Base-by-base conservation (phyloP, 2,888 invertebrate genomes). In the Eurois occulta region DNA sequence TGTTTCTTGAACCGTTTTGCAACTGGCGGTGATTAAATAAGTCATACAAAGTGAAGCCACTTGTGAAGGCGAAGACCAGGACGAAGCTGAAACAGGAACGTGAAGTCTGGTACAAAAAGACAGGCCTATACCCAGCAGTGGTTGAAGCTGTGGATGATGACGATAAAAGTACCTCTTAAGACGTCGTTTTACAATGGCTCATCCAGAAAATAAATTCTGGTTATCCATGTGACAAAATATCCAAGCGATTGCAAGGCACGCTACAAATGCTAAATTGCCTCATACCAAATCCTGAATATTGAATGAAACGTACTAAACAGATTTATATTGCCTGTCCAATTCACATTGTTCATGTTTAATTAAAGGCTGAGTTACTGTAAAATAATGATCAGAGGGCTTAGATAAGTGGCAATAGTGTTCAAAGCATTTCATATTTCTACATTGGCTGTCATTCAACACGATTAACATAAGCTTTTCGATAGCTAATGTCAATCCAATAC, bases 261-360 rank as follows among this genome's bases (percentile, higher is more conserved):
- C 75, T 73, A 80, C 83, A 86, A 87, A 86, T 85, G 85, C 71
- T 73, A 74, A 87, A 87, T 79, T 71, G 77, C 60, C 58, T 77
- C 71, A 66, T 68, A 76, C 38, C 58, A 52, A 58, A 75, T 67
- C 66, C 64, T 72, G 67, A 86, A 87, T 84, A 87, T 84, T 83
- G 80, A 82, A 83, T 73, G 77, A 77, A 69, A 66, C 60, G 77
- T 79, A 66, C 66, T 64, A 73, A 78, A 73, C 48, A 75, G 87
- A 87, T 85, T 84, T 75, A 69, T 84, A 55, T 86, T 74, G 60
- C 43, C 32, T 64, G 64, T 84, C 75, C 52, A 52, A 83, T 28
- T 77, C 41, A 46, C 64, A 72, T 78, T 78, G 77, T 71, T 84
- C 62, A 62, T 69, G 43, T 82, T 66, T 72, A 64, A 86, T 78